Percentiles rank a stretch among this genome's conserved stretches.
Conservation (phyloP, 2,888 invertebrate species). For the Ophonus ardosiacus region DNA sequence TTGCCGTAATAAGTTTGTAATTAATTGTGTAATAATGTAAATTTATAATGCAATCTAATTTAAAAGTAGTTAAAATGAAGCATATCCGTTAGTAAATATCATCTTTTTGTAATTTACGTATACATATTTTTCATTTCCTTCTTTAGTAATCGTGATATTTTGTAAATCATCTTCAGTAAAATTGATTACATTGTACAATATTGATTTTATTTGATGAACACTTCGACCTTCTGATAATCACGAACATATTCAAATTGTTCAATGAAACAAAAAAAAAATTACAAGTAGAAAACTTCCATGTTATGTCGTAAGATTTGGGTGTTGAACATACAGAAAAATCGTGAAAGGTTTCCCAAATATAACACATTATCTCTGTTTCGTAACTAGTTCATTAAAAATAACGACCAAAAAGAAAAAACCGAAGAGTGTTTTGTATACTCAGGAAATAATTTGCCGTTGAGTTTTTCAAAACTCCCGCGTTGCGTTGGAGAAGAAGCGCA, state of each 20-base stretch:
- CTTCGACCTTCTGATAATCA: conserved; percentile 3
- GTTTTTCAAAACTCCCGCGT: not conserved
- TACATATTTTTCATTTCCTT: not conserved
- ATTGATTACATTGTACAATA: conserved; percentile 6
- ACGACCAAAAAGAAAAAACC: not conserved
- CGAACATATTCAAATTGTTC: conserved; percentile 15
- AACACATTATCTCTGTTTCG: conserved; percentile 24
- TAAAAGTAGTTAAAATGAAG: conserved; percentile 11
- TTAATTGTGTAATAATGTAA: conserved; percentile 9
- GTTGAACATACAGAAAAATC: conserved; percentile 26
- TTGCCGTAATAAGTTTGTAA: not conserved
- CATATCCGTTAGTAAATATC: conserved; percentile 5
- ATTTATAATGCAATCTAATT: conserved; percentile 11
- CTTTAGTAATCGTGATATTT: conserved; percentile 3
- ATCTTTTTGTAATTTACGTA: not conserved
- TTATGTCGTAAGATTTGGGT: conserved; percentile 7
- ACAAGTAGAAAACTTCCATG: not conserved
- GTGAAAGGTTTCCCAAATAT: conserved; percentile 38
- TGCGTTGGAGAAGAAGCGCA: not conserved
- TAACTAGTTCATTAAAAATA: conserved; percentile 42
- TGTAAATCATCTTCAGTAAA: conserved; percentile 7
- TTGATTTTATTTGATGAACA: conserved; percentile 1
- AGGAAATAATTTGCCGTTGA: conserved; percentile 18
- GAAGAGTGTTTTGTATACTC: not conserved
- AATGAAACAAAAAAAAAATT: not conserved